Evolutionary conservation across 2,113 vertebrate species (phyloP), one percentile per base, ranked within the genome.

Genomic region (Thermophis baileyi): DNA sequence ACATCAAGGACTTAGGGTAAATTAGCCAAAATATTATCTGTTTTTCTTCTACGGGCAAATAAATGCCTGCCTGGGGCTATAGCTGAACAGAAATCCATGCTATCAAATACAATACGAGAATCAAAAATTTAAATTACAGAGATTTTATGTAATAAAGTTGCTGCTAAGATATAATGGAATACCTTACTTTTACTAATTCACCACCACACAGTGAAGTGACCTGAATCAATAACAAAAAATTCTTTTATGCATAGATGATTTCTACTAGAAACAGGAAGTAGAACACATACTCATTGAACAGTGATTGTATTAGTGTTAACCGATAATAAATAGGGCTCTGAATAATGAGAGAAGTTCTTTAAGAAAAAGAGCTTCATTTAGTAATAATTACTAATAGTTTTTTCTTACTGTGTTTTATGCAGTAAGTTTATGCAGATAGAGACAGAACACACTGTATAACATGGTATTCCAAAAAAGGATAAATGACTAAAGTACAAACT

Each of bases 241-340:
- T 95, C 69, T 96, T 96, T 89, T 93, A 51, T 95, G 89, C 94
- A 90, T 94, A 96, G 94, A 95, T 96, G 94, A 91, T 95, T 96
- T 92, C 94, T 95, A 93, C 96, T 96, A 97, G 97, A 95, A 97
- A 96, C 53, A 94, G 60, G 87, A 88, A 88, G 89, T 92, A 96
- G 63, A 63, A 25, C 49, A 46, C 69, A 91, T 93, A 94, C 88
- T 57, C 89, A 85, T 89, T 91, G 40, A 89, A 22, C 91, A 46
- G 20, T 94, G 89, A 2, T 54, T 95, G 2, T 90, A 30, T 95
- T 95, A 94, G 18, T 89, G 87, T 95, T 54, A 94, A 49, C 16
- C 20, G 81, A 53, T 30, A 89, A 94, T 20, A 91, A 5, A 40
- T 25, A 16, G 5, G 1, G 24, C 35, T 6, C 24, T 85, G 40